A percentile compares a stretch with the other conserved stretches of the same genome.
Conservation (phyloP, 2,797 vertebrate genomes). For the Rhincodon typus region DNA sequence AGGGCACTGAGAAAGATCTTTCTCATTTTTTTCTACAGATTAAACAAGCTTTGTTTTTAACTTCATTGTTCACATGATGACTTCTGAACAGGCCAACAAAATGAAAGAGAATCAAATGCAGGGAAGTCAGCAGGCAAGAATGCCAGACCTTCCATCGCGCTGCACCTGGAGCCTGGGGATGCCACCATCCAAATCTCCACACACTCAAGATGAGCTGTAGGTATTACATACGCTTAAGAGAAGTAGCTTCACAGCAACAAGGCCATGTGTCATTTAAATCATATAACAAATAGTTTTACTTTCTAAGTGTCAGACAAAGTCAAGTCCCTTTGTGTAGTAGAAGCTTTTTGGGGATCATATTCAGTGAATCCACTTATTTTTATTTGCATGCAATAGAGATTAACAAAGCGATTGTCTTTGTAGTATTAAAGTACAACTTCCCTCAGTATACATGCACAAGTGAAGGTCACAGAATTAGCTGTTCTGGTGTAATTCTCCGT, state of each 20-base stretch:
- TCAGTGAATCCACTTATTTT: background rate
- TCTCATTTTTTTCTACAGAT: background rate
- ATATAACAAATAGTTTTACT: background rate
- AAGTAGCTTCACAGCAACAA: background rate
- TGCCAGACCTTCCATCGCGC: slow-evolving; percentile 73
- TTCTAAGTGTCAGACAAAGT: background rate
- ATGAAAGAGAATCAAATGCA: background rate
- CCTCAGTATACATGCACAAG: background rate
- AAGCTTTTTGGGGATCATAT: background rate
- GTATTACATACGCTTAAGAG: slow-evolving; percentile 39
- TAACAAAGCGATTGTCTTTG: background rate
- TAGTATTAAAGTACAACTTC: background rate
- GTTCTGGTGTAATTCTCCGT: background rate
- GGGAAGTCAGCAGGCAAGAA: background rate
- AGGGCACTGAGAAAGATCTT: background rate
- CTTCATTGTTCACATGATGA: background rate
- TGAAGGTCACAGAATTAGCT: background rate
- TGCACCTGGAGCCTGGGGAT: slow-evolving; percentile 80
- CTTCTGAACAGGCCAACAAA: background rate
- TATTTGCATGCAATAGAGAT: background rate
- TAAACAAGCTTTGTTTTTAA: background rate
- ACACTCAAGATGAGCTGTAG: slow-evolving; percentile 61
- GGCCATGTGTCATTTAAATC: background rate
- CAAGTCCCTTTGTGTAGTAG: background rate
- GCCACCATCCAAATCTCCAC: slow-evolving; percentile 63